phyloP scores from a whole-genome alignment of 2,113 vertebrate species.

The Dasyurus viverrinus region DNA sequence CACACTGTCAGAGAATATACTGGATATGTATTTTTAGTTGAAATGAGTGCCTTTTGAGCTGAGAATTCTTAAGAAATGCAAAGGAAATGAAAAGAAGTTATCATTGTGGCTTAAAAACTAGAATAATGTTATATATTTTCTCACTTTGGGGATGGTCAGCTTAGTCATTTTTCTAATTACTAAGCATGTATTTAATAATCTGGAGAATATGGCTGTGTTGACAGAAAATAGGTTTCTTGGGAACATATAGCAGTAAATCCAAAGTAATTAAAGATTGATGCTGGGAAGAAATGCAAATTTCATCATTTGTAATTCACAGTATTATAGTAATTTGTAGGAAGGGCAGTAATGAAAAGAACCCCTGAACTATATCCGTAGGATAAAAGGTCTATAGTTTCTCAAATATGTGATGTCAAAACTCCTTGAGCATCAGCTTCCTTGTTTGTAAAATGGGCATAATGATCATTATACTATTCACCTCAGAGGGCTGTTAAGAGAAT shows the following conservation, averaged over 20 bases:
- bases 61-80: constrained; percentile 54
- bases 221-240: constrained; percentile 24
- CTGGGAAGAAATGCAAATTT: constrained; percentile 3
- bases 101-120: constrained; percentile 45
- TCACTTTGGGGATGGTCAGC: constrained; percentile 10
- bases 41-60: constrained; percentile 59
- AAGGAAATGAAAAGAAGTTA: constrained; percentile 51
- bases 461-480: neutral
- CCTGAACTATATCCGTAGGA: neutral
- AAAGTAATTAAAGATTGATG: neutral
- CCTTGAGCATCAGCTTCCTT: neutral
- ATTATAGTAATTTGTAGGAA: neutral
- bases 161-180: constrained; percentile 39
- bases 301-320: neutral
- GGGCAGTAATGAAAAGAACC: neutral
- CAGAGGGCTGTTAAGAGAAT: neutral
- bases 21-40: constrained; percentile 71
- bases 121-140: neutral
- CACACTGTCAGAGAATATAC: constrained; percentile 54
- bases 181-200: constrained; percentile 33
- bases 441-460: neutral
- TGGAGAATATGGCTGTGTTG: constrained; percentile 13
- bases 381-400: neutral
- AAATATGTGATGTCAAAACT: neutral
- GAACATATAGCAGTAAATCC: neutral